Conservation (phyloP, 1,140 invertebrate species). For the Drosophila burlai region DNA sequence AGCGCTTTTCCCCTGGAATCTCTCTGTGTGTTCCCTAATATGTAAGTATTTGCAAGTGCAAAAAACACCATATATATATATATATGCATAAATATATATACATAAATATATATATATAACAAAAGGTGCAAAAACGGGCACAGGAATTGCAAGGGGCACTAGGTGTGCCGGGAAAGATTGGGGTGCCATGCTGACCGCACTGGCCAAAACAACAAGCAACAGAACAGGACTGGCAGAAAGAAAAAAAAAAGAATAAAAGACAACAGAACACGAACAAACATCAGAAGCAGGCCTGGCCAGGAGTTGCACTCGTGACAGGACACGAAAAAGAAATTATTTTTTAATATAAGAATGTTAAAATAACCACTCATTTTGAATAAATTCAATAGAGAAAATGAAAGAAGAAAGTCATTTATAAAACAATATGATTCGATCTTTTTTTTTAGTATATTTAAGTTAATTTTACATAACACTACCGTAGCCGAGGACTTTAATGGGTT, state of each 20-base stretch:
- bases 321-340: not conserved
- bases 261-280: constrained; percentile 52
- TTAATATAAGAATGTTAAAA: not conserved
- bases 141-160: constrained; percentile 61
- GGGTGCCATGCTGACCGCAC: constrained; percentile 52
- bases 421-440: not conserved
- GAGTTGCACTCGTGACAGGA: constrained; percentile 24
- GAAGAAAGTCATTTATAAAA: not conserved
- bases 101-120: constrained; percentile 35
- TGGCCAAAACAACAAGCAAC: constrained; percentile 55
- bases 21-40: constrained; percentile 59
- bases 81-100: constrained; percentile 21
- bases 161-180: constrained; percentile 32
- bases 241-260: constrained; percentile 28
- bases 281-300: constrained; percentile 36
- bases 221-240: constrained; percentile 19
- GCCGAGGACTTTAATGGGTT: not conserved
- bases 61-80: constrained; percentile 5
- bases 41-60: constrained; percentile 60
- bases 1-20: constrained; percentile 44
- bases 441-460: not conserved
- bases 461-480: not conserved
- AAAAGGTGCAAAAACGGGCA: constrained; percentile 77
- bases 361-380: not conserved
- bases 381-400: not conserved